Base-by-base conservation (phyloP, 1,140 invertebrate genomes). In the Lordiphosa clarofinis region DNA sequence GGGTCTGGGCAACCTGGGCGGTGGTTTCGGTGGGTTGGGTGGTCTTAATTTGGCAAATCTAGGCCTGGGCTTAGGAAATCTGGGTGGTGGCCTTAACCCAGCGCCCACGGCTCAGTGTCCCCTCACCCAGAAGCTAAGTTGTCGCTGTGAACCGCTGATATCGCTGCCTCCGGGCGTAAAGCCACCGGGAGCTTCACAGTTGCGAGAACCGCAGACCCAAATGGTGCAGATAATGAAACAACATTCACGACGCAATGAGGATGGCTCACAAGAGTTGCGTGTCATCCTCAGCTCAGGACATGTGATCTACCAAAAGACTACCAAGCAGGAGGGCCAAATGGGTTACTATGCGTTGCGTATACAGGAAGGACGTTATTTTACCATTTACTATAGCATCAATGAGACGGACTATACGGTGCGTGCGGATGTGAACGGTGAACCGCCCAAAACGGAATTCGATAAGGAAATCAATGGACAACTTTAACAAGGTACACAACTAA, bases 401-500 rank as follows among this genome's bases (percentile, higher is more conserved):
- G 53, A 68, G n/a, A 67, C 56, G 43, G 75, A 84, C 54, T 87
- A 87, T 19, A 76, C 84, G 5, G 68, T 87, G n/a, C 63, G 71
- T 13, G 79, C 73, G 11, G 68, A 82, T 12, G 59, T 81, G 1
- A 61, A 58, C 58, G 46, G 47, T 21, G 37, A 40, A 0, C 52
- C 64, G 0, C 82, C 75, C 15, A 37, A 33, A 12, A 61, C 73
- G 0, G 56, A 73, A 7, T 73, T 84, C 5, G 69, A 71, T 3
- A 44, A 71, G 4, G 43, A 64, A 9, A 36, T 71, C 4, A 71
- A 15, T 40, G 67, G 67, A 2, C 40, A 46, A 33, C 35, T 71
- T 6, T 70, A 40, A 8, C 5, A n/a, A 7, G 7, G 24, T 7
- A 28, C 5, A 28, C 24, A 28, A 3, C 19, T 21, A 6, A 2